Evolutionary conservation across 2,113 vertebrate species (phyloP), one percentile per base, ranked within the genome.

Genomic region (Cardinalis cardinalis): DNA sequence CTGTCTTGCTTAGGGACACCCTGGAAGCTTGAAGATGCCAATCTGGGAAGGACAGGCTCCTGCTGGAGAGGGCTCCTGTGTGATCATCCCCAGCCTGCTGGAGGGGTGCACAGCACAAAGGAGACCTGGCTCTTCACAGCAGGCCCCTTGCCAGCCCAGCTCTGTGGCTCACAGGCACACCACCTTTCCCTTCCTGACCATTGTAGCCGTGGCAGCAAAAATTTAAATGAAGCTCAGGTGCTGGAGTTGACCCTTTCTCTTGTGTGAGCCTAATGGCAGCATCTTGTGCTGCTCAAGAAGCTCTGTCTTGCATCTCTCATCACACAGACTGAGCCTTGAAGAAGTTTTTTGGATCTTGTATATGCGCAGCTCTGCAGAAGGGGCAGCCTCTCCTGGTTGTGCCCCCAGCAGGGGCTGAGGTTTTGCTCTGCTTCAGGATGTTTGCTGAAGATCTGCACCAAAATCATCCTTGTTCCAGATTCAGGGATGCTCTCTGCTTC

Each of bases 341-440:
- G 59, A 73, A 61, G n/a, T 14, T 69, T 44, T 65, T 4, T 64
- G 36, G 41, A n/a, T 48, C 43, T 48, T 46, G 29, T 20, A 4
- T 13, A 29, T 3, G 19, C 32, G 25, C 36, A 79, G 36, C 44
- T 44, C 34, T 51, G 60, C 40, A 61, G 43, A 66, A 28, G 51
- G 55, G 38, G 18, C 38, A 76, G 78, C 46, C 31, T 79, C 59
- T 79, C 26, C 32, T 4, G 1, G 41, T 14, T 36, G 28, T 64
- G 43, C 1, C 25, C 5, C 14, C 0, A 0, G 43, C 40, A 31
- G 26, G 10, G 70, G 29, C 40, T 6, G 6, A 64, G 46, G n/a
- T 36, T 72, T 76, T 55, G 55, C 19, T 76, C 46, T 79, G 38
- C 32, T 87, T 49, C 5, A 2, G 53, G 25, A 44, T 0, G 0